Percentiles rank a stretch among this genome's conserved stretches.
phyloP scores from a whole-genome alignment of 2,888 invertebrate genomes.

The Latrodectus elegans region DNA sequence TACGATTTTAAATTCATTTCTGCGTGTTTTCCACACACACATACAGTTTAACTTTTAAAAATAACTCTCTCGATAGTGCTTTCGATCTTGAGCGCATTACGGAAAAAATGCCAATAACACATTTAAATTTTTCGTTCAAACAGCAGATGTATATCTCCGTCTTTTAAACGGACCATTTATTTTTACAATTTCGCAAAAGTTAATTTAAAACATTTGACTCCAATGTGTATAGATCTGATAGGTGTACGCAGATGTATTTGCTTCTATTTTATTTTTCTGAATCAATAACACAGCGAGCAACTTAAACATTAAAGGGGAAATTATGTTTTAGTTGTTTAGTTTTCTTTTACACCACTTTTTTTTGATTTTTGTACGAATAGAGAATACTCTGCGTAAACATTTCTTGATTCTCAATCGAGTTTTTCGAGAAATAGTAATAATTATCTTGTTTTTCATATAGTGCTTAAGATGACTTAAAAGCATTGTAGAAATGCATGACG shows the following conservation, averaged over 20 bases:
- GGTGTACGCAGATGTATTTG: slow-evolving; percentile 16
- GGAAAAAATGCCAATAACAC: slow-evolving; percentile 57
- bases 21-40: slow-evolving; percentile 2
- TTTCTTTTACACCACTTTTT: slow-evolving; percentile 8
- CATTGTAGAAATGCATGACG: too few relatives aligned
- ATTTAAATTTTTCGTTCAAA: slow-evolving; percentile 32
- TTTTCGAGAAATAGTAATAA: too few relatives aligned
- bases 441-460: too few relatives aligned
- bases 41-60: slow-evolving; percentile 19
- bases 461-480: too few relatives aligned
- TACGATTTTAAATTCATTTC: slow-evolving; percentile 24
- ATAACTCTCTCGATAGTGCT: slow-evolving; percentile 23
- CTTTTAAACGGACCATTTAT: slow-evolving; percentile 53
- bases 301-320: slow-evolving; percentile 33
- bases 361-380: slow-evolving; percentile 19
- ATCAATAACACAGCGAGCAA: slow-evolving; percentile 37
- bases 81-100: slow-evolving; percentile 47
- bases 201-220: slow-evolving; percentile 55
- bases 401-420: slow-evolving; percentile 11
- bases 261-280: slow-evolving; percentile 14
- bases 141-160: slow-evolving; percentile 39
- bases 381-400: slow-evolving; percentile 18
- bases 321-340: not conserved
- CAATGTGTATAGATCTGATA: slow-evolving; percentile 21
- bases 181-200: slow-evolving; percentile 53